phyloP scores from a whole-genome alignment of 1,140 invertebrate genomes.

The Drosophila rufa region DNA sequence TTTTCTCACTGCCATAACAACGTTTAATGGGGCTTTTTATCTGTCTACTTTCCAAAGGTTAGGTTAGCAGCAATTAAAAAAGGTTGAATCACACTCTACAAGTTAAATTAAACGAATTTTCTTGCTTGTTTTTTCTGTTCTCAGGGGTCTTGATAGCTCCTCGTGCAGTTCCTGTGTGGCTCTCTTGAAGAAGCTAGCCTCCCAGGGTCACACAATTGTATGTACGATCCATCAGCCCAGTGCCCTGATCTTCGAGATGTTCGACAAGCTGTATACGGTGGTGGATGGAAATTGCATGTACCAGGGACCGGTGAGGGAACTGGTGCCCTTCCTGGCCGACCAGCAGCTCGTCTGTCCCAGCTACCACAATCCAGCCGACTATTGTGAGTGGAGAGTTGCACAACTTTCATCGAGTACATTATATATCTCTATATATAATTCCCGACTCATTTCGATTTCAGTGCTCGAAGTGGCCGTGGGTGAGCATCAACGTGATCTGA shows the following conservation, averaged over 20 bases:
- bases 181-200: slow-evolving; percentile 91
- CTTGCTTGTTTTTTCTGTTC: slow-evolving; percentile 41
- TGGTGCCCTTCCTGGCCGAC: slow-evolving; percentile 93
- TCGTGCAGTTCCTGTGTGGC: slow-evolving; percentile 93
- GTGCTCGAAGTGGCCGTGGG: slow-evolving; percentile 93
- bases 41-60: slow-evolving; percentile 16
- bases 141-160: slow-evolving; percentile 94
- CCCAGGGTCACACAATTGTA: slow-evolving; percentile 92
- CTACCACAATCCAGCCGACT: slow-evolving; percentile 98
- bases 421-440: neutral
- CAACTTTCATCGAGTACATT: neutral
- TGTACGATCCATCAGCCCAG: slow-evolving; percentile 98
- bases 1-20: neutral
- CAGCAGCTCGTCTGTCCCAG: slow-evolving; percentile 94
- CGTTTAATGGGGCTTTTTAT: slow-evolving; percentile 19
- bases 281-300: slow-evolving; percentile 95
- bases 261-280: slow-evolving; percentile 97
- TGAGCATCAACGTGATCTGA: slow-evolving; percentile 89
- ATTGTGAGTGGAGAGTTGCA: slow-evolving; percentile 76
- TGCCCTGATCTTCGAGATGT: slow-evolving; percentile 97
- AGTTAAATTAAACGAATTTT: slow-evolving; percentile 1
- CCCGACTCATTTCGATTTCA: slow-evolving; percentile 73
- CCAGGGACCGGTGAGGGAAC: slow-evolving; percentile 89
- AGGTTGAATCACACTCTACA: slow-evolving; percentile 11
- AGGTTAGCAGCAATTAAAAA: slow-evolving; percentile 9